Percentiles rank a stretch among this genome's conserved stretches.
phyloP scores from a whole-genome alignment of 53 echinoderm and acorn worm species.

The Stichopus horrens region DNA sequence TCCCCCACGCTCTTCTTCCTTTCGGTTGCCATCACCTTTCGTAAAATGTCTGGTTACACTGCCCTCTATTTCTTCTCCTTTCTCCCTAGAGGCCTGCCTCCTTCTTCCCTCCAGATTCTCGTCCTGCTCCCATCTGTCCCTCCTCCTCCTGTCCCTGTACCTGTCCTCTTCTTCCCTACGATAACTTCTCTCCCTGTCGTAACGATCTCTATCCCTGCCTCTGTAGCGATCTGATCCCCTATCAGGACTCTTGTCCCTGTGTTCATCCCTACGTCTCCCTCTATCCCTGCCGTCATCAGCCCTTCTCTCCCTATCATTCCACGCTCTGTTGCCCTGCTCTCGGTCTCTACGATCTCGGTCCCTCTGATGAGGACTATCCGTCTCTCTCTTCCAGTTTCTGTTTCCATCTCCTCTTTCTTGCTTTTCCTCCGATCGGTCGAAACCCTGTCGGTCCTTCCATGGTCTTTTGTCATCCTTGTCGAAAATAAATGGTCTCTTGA shows the following conservation, averaged over 20 bases:
- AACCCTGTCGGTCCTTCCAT: neutral
- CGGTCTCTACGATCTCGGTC: slow-evolving; percentile 67
- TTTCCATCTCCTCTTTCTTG: slow-evolving; percentile 16
- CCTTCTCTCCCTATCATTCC: slow-evolving; percentile 1
- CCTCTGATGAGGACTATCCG: slow-evolving; percentile 44
- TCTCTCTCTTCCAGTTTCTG: slow-evolving; percentile 19
- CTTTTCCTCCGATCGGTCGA: slow-evolving; percentile 22
- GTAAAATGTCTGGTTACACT: too few relatives aligned
- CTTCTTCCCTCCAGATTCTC: neutral
- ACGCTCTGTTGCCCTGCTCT: slow-evolving; percentile 51
- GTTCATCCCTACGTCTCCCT: neutral
- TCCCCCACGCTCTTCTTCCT: neutral
- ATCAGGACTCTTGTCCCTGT: slow-evolving; percentile 28
- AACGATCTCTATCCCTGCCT: neutral
- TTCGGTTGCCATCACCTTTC: too few relatives aligned
- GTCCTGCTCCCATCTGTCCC: neutral
- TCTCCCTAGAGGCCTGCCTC: neutral
- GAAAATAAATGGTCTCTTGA: slow-evolving; percentile 75
- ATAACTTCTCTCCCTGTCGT: neutral
- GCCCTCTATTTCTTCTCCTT: neutral
- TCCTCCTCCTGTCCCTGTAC: neutral
- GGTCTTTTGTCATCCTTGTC: neutral
- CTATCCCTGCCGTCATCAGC: slow-evolving; percentile 10
- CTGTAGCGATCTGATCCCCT: neutral
- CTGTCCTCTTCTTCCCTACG: neutral